Base-by-base conservation (phyloP, 2,888 invertebrate genomes). In the Crioceris asparagi region DNA sequence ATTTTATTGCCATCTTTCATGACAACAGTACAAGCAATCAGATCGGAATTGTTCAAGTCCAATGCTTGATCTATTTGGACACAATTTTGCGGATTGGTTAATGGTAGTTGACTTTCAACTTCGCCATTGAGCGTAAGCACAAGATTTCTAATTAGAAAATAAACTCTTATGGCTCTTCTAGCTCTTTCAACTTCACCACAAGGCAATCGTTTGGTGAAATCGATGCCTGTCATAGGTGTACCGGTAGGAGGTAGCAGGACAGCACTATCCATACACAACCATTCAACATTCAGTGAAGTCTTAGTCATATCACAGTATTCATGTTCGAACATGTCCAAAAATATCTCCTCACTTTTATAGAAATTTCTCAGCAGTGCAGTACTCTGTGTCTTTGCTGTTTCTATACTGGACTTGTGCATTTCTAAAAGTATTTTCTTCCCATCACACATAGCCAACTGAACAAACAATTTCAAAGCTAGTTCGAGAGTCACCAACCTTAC, bases 291-390 rank as follows among this genome's bases (percentile, higher is more conserved):
- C 35, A 92, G 61, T 1, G 80, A 79, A 12, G 79, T 73, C 59
- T 86, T 88, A 49, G 80, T 80, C 77, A 96, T 86, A 65, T 94
- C 92, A 58, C 83, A 84, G 64, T 87, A 92, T 55, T 98, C 97
- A 62, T 96, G 93, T 66, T 98, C 97, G 63, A 98, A 98, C 78
- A 98, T 86, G 61, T 98, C 97, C 39, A 97, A 69, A 67, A 98
- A 98, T 53, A 97, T 92, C 58, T 97, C 96, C 67, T 97, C 96
- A 52, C 88, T 87, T 75, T 93, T 94, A 65, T 92, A 94, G 66
- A 90, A 93, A 69, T 87, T 91, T 32, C 90, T 72, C 10, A 96
- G 74, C 18, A 87, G 70, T 1, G 84, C 77, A 34, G 88, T 87
- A 48, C 90, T 84, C 57, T 86, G 83, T 56, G 82, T 81, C 49